Evolutionary conservation across 64 coral and sea anemone genomes (phyloP), one percentile per base, ranked within the genome.

Genomic region (Astreopora myriophthalma): DNA sequence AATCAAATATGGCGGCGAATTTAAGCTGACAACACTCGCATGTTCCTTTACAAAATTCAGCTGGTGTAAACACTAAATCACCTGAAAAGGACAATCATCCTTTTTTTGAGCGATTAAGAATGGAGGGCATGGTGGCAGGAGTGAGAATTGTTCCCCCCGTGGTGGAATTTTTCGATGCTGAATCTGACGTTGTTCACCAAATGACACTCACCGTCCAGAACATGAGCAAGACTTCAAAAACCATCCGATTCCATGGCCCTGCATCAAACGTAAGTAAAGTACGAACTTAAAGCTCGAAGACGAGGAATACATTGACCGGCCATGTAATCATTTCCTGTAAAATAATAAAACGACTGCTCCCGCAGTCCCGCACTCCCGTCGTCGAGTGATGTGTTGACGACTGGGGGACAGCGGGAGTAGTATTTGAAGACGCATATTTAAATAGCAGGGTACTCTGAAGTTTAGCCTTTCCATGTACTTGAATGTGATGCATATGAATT

Each of bases 71-170:
- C 48, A 28, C 17, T 3, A 34, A 80, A 58, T 60, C 29, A 80
- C 19, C 49, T 34, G 48, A 31, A 80, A 80, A 60, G 29, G 48
- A 58, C 24, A 6, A 34, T 80, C 6, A 22, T 31, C 29, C 34
- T 33, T 78, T 51, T 34, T 14, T 60, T 20, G 34, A 60, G 11
- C 3, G 2, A 61, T 29, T 8, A 42, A 76, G 26, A 3, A 98
- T 98, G 96, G 96, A 98, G 68, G 96, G 96, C 80, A 98, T 85
- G 75, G 96, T 98, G 24, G 96, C 93, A 80, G 96, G 96, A 80
- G 93, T 98, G 2, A 84, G 90, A 73, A 98, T 98, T 35, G 90
- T 98, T 48, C 96, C 96, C 12, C 93, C 96, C 12, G 93, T 98
- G 20, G 96, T 98, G 14, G 93, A 98, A 73, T 98, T 98, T 73